A percentile compares a stretch with the other conserved stretches of the same genome.
Evolutionary conservation across 2,113 vertebrate genomes (phyloP).

Genomic region (Podarcis muralis): DNA sequence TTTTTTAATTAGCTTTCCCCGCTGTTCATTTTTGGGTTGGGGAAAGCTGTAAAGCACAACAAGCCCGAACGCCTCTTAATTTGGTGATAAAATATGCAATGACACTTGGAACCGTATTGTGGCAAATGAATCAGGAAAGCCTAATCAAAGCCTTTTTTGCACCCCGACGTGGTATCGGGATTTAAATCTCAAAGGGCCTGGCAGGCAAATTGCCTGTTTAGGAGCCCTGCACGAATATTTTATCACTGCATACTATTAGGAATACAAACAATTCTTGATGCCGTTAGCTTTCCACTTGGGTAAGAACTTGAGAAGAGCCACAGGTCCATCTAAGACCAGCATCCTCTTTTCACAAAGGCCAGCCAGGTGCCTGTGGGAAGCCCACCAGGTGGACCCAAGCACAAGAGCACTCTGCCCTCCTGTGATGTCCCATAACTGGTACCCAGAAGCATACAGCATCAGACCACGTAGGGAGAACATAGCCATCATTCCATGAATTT

Average conservation of each 20-base stretch:
- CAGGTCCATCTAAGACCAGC: too few species aligned
- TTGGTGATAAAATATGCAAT: constrained; percentile 15
- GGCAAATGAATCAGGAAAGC: constrained; percentile 37
- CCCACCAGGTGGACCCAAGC: too few species aligned
- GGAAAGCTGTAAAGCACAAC: constrained; percentile 36
- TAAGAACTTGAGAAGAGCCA: not conserved
- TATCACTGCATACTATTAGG: not conserved
- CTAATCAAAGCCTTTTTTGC: constrained; percentile 22
- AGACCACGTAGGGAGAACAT: too few species aligned
- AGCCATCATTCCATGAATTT: too few species aligned
- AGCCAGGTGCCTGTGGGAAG: too few species aligned
- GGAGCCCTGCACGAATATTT: not conserved
- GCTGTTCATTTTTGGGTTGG: not conserved
- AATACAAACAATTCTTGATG: not conserved
- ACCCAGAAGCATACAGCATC: too few species aligned
- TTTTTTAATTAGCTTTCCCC: constrained; percentile 56
- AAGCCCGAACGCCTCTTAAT: constrained; percentile 3
- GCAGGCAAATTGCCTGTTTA: constrained; percentile 30
- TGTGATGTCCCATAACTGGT: too few species aligned
- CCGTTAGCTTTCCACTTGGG: not conserved
- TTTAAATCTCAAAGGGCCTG: constrained; percentile 41
- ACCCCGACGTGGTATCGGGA: not conserved
- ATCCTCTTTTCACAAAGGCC: too few species aligned
- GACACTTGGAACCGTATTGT: not conserved
- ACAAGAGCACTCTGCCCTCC: too few species aligned